Evolutionary conservation across 2,113 vertebrate genomes (phyloP), one percentile per base, ranked within the genome.

Genomic region (Cyprinus carpio): DNA sequence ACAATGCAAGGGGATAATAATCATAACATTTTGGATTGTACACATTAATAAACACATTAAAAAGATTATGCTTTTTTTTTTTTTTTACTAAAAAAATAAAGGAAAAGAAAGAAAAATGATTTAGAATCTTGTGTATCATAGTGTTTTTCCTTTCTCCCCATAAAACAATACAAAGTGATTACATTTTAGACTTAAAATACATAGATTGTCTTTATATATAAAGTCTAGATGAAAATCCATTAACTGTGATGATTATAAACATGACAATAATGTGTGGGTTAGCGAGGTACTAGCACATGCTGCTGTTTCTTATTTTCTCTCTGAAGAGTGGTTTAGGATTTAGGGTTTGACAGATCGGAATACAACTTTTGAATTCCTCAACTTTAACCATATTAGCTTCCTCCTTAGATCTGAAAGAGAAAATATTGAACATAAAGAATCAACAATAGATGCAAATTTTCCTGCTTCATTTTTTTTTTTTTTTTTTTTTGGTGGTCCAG

Each of bases 381-480:
- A 92, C 91, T 78, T 94, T 89, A 95, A 91, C 62, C 94, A 87
- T 75, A 94, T 93, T 84, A 69, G 67, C 46, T 62, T 62, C 77
- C 15, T 62, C 4, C 1, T n/a, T 2, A 60, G 23, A 89, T 23
- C 92, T 93, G 88, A 76, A 43, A 90, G 20, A 62, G 16, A 85
- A 25, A 85, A 84, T 3, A 71, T 60, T 46, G 1, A 29, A 40
- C 65, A 72, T 74, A 46, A 2, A 46, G 43, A 46, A 46, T 46
- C 23, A 74, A 43, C 71, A 25, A 74, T 10, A 51, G 49, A 43
- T 12, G 25, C 23, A 8, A 7, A 13, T 46, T 20, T 56, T 56
- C 11, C 10, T 43, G 71, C 71, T 13, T 74, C 6, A 40, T 3
- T 69, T 0, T 34, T 34, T 34, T 3, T 34, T 34, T 34, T 0